Evolutionary conservation across 2,797 vertebrate genomes (phyloP), one percentile per base, ranked within the genome.

Genomic region (Arrhamphus sclerolepis): DNA sequence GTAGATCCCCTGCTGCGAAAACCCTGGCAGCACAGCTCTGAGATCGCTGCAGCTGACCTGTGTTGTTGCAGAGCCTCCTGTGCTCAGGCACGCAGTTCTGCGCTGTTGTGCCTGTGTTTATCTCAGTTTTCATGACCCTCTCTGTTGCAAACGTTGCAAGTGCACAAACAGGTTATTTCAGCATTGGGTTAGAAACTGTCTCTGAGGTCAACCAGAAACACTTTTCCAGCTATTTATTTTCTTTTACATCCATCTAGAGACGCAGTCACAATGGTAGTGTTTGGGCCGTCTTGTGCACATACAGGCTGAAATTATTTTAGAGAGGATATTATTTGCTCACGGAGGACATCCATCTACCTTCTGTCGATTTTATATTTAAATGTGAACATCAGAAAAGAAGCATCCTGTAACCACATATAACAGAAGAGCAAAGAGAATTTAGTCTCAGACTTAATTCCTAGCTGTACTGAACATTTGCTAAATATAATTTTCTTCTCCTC

Each of bases 111-210:
- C 55, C 46, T 71, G 62, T 53, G 40, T 56, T 43, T 66, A 66
- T 78, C 64, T 60, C 55, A 47, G 47, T 66, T 69, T 70, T 75
- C 53, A 40, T 72, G 77, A 84, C 84, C 82, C 82, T 73, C 62
- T 73, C 58, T 72, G 67, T 48, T 71, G 63, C 62, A 68, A 80
- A 62, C 70, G 66, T 50, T 71, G 61, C 62, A 70, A 80, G 67
- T 83, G 67, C 43, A 66, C 74, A 80, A 76, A 80, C 54, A 56
- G 75, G 69, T 80, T 84, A 75, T 87, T 82, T 81, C 80, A 70
- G 71, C 61, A 69, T 72, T 81, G 52, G 66, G 69, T 70, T 70
- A 49, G 54, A 68, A 52, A 50, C 62, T 13, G 9, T 66, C 77
- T 76, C 70, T 38, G 54, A 75, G 79, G 76, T 80, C 46, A 61